Evolutionary conservation across 1,140 invertebrate genomes (phyloP), one percentile per base, ranked within the genome.

Genomic region (Drosophila teissieri): DNA sequence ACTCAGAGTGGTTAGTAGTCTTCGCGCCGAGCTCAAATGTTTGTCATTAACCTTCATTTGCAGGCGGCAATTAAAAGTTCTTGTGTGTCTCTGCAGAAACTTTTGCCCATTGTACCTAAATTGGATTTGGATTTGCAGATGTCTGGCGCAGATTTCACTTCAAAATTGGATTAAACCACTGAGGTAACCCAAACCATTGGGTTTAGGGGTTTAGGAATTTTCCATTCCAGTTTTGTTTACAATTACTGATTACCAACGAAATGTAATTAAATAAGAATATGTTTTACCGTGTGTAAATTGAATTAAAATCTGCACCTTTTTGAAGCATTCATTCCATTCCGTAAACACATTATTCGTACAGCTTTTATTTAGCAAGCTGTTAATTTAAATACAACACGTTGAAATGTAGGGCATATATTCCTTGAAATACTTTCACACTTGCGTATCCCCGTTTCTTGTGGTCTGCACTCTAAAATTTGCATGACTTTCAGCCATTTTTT

Each of bases 311-410:
- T 15, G 7, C 24, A 63, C n/a, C 7, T 61, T 40, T 31, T 49
- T 11, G 6, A 27, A 27, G 7, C 27, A 5, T 17, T 27, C 40
- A 36, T 36, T 15, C 55, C 37, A n/a, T 37, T 49, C 64, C 14
- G 24, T 34, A 12, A 24, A 27, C 17, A 53, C 37, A 15, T 27
- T 19, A 15, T 10, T 17, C 27, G 46, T 39, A 60, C 42, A 31
- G 15, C 17, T 10, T 15, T 19, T 37, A 17, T 44, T 60, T 62
- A 39, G 22, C 19, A 49, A 60, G 46, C 37, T 86, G 64, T 81
- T 86, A 78, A 85, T 86, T 85, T 80, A 86, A 85, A 86, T 81
- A 68, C 78, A 73, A 44, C 36, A 67, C 14, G n/a, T n/a, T 55
- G 31, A 17, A 27, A 27, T 27, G 27, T 27, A 6, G 6, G 5